phyloP scores from a whole-genome alignment of 2,888 invertebrate genomes.

The Lottia scabra region DNA sequence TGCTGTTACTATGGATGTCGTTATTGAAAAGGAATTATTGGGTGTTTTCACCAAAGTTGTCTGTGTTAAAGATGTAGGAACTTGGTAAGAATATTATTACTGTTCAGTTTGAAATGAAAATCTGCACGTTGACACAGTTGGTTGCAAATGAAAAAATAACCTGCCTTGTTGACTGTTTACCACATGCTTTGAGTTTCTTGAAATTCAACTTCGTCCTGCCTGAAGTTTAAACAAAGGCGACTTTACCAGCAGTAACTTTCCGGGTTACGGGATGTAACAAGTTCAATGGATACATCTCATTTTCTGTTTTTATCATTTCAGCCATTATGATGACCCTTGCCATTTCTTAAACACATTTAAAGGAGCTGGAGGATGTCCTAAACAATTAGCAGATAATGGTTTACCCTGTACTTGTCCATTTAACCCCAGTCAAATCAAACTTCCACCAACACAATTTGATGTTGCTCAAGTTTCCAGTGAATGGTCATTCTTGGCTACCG shows the following conservation, averaged over 20 bases:
- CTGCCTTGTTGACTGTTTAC: too few relatives aligned
- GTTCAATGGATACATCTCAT: too few relatives aligned
- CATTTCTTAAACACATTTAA: constrained; percentile 16
- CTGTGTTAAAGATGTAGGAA: constrained; percentile 17
- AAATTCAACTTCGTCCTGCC: too few relatives aligned
- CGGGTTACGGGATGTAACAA: too few relatives aligned
- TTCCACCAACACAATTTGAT: constrained; percentile 11
- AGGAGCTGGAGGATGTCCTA: constrained; percentile 9
- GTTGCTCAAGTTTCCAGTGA: neutral
- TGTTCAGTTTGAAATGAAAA: too few relatives aligned
- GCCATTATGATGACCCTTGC: constrained; percentile 21
- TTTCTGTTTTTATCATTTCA: neutral
- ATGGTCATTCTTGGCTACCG: constrained; percentile 14
- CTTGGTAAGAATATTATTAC: constrained; percentile 14
- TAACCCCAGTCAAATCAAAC: constrained; percentile 6
- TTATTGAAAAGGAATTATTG: constrained; percentile 22
- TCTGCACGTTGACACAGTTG: too few relatives aligned
- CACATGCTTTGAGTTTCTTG: too few relatives aligned
- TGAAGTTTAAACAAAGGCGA: too few relatives aligned
- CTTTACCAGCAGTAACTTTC: too few relatives aligned
- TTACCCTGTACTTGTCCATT: constrained; percentile 24
- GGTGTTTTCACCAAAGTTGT: constrained; percentile 12
- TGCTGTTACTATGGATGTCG: constrained; percentile 13
- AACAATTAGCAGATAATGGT: constrained; percentile 18
- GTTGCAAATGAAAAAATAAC: too few relatives aligned